These are phyloP conservation scores for Acronicta alni DNA, from an alignment of 2,888 invertebrate genomes.

Conservation along the genomic window DNA sequence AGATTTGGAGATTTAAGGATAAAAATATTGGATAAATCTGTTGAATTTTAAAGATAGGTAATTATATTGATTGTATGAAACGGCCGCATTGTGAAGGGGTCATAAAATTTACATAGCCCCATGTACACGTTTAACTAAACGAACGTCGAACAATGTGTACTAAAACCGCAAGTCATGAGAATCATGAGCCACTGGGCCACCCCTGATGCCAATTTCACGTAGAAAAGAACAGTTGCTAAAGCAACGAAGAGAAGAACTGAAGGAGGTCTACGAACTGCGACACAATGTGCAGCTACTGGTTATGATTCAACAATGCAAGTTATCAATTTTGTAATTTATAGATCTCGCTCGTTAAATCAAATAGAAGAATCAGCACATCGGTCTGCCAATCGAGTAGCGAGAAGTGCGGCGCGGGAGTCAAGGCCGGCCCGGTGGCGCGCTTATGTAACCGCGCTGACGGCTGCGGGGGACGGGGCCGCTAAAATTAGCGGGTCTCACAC, in stretches of 20 bases:
- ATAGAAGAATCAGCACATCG: constrained; percentile 61
- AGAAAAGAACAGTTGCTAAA: constrained; percentile 34
- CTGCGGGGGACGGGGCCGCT: constrained; percentile 79
- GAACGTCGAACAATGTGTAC: constrained; percentile 48
- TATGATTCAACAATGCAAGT: constrained; percentile 44
- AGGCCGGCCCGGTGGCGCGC: constrained; percentile 81
- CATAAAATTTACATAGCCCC: constrained; percentile 57
- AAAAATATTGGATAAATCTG: constrained; percentile 20
- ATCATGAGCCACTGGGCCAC: constrained; percentile 48
- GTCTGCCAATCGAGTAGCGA: constrained; percentile 70
- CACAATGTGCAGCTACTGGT: constrained; percentile 25
- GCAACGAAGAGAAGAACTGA: constrained; percentile 9
- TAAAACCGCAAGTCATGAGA: constrained; percentile 65
- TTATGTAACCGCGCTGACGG: constrained; percentile 76
- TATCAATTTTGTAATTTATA: constrained; percentile 48
- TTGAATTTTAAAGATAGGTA: neutral
- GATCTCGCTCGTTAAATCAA: constrained; percentile 41
- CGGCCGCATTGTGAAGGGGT: constrained; percentile 24
- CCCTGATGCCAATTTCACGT: constrained; percentile 26
- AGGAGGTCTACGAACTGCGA: constrained; percentile 7
- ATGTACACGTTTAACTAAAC: constrained; percentile 49
- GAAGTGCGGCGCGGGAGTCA: constrained; percentile 86
- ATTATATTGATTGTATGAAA: constrained; percentile 36
- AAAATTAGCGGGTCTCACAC: constrained; percentile 85
- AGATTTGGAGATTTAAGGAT: neutral